phyloP scores from a whole-genome alignment of 2,113 vertebrate genomes.

The Xenotilapia leptura region DNA sequence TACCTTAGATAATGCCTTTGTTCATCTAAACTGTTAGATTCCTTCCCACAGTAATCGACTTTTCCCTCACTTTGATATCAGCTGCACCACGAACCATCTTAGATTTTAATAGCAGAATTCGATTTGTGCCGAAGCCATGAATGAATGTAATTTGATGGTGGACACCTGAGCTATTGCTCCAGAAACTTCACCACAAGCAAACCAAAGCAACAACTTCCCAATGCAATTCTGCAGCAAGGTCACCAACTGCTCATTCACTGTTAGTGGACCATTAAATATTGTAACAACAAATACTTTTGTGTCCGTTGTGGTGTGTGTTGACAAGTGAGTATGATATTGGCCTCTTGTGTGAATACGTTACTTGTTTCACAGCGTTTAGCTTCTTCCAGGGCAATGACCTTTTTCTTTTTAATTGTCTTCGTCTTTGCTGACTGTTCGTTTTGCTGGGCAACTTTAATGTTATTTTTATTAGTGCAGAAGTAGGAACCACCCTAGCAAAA shows the following conservation, averaged over 20 bases:
- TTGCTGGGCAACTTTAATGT: neutral
- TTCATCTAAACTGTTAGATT: neutral
- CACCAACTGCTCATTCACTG: neutral
- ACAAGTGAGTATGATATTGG: neutral
- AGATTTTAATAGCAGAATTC: neutral
- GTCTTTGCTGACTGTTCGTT: neutral
- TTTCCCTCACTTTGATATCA: neutral
- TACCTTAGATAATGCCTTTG: neutral
- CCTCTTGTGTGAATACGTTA: neutral
- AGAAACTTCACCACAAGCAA: neutral
- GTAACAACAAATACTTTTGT: neutral
- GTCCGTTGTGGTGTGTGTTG: neutral
- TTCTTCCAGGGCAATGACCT: neutral
- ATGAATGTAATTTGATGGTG: neutral
- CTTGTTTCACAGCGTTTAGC: neutral
- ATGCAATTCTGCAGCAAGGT: neutral
- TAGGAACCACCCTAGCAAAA: neutral
- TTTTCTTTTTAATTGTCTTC: neutral
- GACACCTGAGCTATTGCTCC: neutral
- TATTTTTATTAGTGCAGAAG: neutral
- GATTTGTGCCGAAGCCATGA: neutral
- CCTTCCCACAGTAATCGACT: neutral
- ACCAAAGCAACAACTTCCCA: neutral
- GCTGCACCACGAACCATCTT: neutral
- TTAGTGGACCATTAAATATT: neutral